Conservation (phyloP, 1,140 invertebrate species). For the Palaemon carinicauda region DNA sequence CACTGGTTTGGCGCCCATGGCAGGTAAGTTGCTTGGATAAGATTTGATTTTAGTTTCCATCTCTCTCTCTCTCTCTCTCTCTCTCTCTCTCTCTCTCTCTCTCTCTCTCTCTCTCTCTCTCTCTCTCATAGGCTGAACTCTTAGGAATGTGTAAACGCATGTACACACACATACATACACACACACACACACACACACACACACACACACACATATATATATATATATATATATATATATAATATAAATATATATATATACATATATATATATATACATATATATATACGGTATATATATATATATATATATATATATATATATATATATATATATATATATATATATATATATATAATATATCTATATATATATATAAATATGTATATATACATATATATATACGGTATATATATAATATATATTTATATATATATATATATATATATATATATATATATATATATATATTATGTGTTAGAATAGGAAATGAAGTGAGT, state of each 20-base stretch:
- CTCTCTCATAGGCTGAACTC: too few species aligned
- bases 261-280: not conserved
- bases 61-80: too few species aligned
- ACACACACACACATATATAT: not conserved
- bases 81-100: too few species aligned
- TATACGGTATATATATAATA: not conserved
- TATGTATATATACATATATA: not conserved
- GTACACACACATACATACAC: not conserved
- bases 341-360: not conserved
- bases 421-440: not conserved
- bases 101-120: too few species aligned
- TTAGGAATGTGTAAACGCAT: too few species aligned
- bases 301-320: not conserved
- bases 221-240: not conserved
- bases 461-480: too few species aligned
- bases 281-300: not conserved
- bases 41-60: too few species aligned
- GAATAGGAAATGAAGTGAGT: too few species aligned
- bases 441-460: not conserved
- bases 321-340: not conserved
- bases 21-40: too few species aligned
- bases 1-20: too few species aligned
- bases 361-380: not conserved
- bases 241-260: not conserved
- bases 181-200: not conserved